Evolutionary conservation across 64 coral and sea anemone species (phyloP), one percentile per base, ranked within the genome.

Genomic region (Dendrophyllia cribrosa): DNA sequence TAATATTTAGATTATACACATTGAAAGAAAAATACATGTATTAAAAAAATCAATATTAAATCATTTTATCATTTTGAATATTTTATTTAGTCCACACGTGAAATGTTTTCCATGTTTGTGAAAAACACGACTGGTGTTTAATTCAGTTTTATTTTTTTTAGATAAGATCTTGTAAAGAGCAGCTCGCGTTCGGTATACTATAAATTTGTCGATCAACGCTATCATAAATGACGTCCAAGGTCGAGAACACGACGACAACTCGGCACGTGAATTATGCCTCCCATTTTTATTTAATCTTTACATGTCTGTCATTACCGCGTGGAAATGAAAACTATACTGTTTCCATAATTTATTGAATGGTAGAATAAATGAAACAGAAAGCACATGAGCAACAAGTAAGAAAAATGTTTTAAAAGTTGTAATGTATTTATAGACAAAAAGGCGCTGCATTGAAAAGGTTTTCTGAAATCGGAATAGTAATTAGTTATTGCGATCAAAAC

Each of bases 281-380:
- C 44, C 16, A 15, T 66, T 26, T 60, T 19, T 5, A 45, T 51
- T 66, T 48, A 66, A 68, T 84, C 60, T 51, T 19, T 62, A 4
- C 46, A 3, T 17, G 56, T 50, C 60, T 84, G 80, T 49, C 80
- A 84, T 14, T 66, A 22, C 43, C 6, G 17, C 44, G 49, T 43
- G 61, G 11, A 64, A 50, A 84, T 67, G 45, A 84, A 84, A 84
- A 51, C 15, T 67, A 84, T 50, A 11, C 9, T 61, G 55, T 84
- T 84, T 67, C 59, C 45, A 66, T 83, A 20, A 13, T 20, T 21
- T 52, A 22, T 51, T 24, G 12, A n/a, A 17, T 48, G 13, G 43
- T 3, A 3, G 23, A 80, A 43, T 43, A n/a, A 15, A 12, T 5
- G 6, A 82, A 8, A 19, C 5, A 21, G 48, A 50, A 82, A 67